A percentile compares a stretch with the other conserved stretches of the same genome.
Evolutionary conservation across 2,797 vertebrate species (phyloP).

Genomic region (Sebastes diaconus): DNA sequence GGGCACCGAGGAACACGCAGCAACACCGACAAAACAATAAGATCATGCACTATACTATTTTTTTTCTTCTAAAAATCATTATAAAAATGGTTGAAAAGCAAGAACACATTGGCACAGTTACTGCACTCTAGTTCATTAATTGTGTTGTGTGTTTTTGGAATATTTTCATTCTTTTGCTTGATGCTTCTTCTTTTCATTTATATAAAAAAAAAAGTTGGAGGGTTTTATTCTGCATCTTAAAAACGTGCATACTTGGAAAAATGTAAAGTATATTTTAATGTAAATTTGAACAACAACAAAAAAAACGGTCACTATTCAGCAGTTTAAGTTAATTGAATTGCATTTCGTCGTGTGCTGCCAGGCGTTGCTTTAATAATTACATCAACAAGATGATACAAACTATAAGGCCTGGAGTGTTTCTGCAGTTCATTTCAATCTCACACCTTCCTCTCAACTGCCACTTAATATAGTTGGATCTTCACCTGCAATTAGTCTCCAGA

Average conservation of each 20-base stretch:
- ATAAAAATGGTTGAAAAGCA: constrained; percentile 37
- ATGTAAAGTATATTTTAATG: constrained; percentile 77
- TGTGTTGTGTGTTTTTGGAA: constrained; percentile 21
- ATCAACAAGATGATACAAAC: constrained; percentile 90
- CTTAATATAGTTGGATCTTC: constrained; percentile 84
- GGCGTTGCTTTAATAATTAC: constrained; percentile 92
- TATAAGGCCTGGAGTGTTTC: constrained; percentile 90
- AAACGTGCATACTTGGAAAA: background rate
- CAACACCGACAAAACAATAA: constrained; percentile 57
- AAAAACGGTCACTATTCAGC: constrained; percentile 82
- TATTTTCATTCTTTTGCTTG: constrained; percentile 16
- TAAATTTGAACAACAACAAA: constrained; percentile 16
- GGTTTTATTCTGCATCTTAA: constrained; percentile 42
- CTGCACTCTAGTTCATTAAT: constrained; percentile 28
- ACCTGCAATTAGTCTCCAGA: constrained; percentile 88
- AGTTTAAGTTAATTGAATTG: constrained; percentile 93
- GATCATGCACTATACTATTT: constrained; percentile 35
- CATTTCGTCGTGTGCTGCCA: constrained; percentile 90
- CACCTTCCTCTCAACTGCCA: constrained; percentile 76
- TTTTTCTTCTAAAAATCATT: background rate
- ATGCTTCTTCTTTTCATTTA: background rate
- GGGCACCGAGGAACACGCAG: constrained; percentile 50
- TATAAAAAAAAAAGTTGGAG: background rate
- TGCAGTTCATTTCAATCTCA: constrained; percentile 89
- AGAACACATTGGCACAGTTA: constrained; percentile 34